phyloP scores from a whole-genome alignment of 1,140 invertebrate species.

The Ostrea edulis region DNA sequence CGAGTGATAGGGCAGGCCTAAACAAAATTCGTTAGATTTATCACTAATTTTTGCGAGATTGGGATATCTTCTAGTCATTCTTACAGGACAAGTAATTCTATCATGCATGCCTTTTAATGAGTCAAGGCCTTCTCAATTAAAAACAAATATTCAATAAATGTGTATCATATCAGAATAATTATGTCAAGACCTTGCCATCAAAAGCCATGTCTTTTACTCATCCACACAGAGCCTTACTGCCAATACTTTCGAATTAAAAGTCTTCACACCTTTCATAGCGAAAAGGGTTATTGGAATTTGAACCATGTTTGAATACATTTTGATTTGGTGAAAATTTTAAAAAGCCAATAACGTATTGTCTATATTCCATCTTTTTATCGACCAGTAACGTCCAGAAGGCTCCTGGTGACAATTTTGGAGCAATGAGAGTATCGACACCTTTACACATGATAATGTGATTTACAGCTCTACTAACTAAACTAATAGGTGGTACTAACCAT shows the following conservation, averaged over 20 bases:
- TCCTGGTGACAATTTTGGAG: too few relatives aligned
- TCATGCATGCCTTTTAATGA: too few relatives aligned
- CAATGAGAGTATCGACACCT: conserved; percentile 39
- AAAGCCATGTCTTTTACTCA: too few relatives aligned
- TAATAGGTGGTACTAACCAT: conserved; percentile 40
- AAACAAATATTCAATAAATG: too few relatives aligned
- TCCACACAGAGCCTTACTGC: background rate
- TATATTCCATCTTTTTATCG: conserved; percentile 3
- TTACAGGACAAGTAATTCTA: conserved; percentile 19
- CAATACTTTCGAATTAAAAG: too few relatives aligned
- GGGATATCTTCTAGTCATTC: conserved; percentile 38
- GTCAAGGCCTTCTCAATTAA: too few relatives aligned
- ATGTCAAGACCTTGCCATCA: too few relatives aligned
- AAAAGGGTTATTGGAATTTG: background rate
- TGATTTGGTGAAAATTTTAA: background rate
- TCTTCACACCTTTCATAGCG: too few relatives aligned
- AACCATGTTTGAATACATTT: background rate
- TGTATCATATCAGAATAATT: too few relatives aligned
- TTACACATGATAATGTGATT: conserved; percentile 38
- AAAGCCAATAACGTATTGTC: background rate
- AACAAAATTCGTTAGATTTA: too few relatives aligned
- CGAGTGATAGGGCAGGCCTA: background rate
- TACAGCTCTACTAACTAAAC: conserved; percentile 39
- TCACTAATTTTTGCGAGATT: background rate
- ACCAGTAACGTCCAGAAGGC: too few relatives aligned